A percentile compares a stretch with the other conserved stretches of the same genome.
Evolutionary conservation across 2,113 vertebrate species (phyloP).

Genomic region (Apteryx owenii): DNA sequence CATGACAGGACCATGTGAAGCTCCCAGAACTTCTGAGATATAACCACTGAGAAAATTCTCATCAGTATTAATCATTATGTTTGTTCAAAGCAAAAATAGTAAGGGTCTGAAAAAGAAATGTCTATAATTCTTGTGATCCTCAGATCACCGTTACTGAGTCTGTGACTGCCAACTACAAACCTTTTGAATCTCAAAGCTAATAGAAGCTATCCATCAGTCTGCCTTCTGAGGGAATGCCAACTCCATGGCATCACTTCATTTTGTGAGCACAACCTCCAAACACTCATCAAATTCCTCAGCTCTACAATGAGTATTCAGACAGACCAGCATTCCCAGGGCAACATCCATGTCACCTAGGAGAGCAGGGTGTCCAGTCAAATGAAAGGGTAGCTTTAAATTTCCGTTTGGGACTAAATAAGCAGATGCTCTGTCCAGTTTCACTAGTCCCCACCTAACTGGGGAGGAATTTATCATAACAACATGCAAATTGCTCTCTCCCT

Average conservation of each 20-base stretch:
- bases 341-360: not conserved
- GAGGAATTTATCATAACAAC: not conserved
- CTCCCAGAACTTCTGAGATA: not conserved
- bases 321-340: not conserved
- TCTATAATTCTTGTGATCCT: not conserved
- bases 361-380: not conserved
- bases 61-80: not conserved
- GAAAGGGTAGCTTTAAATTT: not conserved
- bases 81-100: not conserved
- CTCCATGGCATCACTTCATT: not conserved
- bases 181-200: not conserved
- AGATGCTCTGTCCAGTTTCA: not conserved
- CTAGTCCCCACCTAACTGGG: not conserved
- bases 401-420: not conserved
- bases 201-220: not conserved
- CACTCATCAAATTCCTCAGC: not conserved
- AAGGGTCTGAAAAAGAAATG: not conserved
- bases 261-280: not conserved
- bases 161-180: not conserved
- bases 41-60: not conserved
- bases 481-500: not conserved
- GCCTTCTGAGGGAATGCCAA: not conserved
- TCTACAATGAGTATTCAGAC: not conserved
- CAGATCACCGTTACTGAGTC: accelerated
- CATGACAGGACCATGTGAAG: not conserved